phyloP scores from a whole-genome alignment of 2,797 vertebrate species.

The Pangasius krempfi region DNA sequence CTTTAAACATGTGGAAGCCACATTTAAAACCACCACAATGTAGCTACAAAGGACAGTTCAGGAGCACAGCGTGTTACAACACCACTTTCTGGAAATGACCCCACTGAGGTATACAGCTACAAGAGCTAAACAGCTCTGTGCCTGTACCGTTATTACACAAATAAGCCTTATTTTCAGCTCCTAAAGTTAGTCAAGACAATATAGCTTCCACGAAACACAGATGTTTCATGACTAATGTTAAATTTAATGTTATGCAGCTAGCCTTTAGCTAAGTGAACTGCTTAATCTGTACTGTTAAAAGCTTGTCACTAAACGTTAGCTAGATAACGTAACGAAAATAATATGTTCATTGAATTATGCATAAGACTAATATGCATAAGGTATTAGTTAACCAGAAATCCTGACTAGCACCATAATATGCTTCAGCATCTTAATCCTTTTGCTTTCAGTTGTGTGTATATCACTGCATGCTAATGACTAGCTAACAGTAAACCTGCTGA shows the following conservation, averaged over 20 bases:
- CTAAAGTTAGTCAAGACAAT: neutral
- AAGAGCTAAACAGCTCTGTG: neutral
- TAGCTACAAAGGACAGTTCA: neutral
- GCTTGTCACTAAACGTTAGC: neutral
- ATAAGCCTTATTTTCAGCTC: neutral
- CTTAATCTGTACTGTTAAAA: neutral
- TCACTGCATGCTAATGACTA: neutral
- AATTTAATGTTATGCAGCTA: neutral
- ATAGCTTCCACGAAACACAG: neutral
- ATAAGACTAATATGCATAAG: too few species aligned
- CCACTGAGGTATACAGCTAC: neutral
- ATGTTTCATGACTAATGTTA: too few species aligned
- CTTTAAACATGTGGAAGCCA: slow-evolving; percentile 41
- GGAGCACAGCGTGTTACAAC: neutral
- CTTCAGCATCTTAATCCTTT: neutral
- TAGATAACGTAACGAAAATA: neutral
- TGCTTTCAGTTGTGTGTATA: neutral
- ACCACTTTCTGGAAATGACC: slow-evolving; percentile 46
- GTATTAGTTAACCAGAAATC: neutral
- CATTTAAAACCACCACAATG: neutral
- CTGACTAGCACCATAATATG: neutral
- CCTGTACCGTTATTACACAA: neutral
- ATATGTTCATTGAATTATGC: neutral
- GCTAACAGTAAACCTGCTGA: neutral
- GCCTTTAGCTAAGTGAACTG: neutral